Percentiles rank a stretch among this genome's conserved stretches.
Evolutionary conservation across 2,888 invertebrate species (phyloP).

Genomic region (Neoascia interrupta): DNA sequence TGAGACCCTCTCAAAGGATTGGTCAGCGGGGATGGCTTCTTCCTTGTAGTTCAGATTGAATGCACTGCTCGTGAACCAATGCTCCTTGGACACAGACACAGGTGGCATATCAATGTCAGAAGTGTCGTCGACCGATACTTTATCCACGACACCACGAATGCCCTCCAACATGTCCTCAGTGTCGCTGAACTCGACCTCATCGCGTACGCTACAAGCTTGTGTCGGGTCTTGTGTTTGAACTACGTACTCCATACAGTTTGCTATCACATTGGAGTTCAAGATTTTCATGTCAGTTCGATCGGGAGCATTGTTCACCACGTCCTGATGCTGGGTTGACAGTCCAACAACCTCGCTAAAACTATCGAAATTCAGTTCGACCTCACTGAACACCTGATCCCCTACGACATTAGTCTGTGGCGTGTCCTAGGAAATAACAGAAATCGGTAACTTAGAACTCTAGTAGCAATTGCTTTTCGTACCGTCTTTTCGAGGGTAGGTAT

Average conservation of each 20-base stretch:
- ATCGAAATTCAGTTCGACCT: conserved; percentile 77
- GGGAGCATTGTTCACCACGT: conserved; percentile 54
- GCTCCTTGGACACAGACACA: conserved; percentile 45
- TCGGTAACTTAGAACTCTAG: not conserved
- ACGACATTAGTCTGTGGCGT: conserved; percentile 3
- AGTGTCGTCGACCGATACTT: conserved; percentile 79
- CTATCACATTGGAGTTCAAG: conserved; percentile 45
- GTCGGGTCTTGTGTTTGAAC: conserved; percentile 33
- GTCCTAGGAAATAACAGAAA: conserved; percentile 18
- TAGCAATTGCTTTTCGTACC: conserved; percentile 13
- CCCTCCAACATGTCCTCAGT: conserved; percentile 93
- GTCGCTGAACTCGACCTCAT: conserved; percentile 88
- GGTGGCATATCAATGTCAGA: conserved; percentile 77
- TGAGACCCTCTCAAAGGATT: conserved; percentile 16
- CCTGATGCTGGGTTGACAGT: conserved; percentile 38
- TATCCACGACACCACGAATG: conserved; percentile 88
- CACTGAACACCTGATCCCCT: conserved; percentile 74
- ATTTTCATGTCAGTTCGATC: conserved; percentile 67
- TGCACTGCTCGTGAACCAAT: conserved; percentile 64
- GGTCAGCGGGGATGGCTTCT: conserved; percentile 23
- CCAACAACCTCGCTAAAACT: conserved; percentile 71
- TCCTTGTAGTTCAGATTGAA: conserved; percentile 57
- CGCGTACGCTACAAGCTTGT: conserved; percentile 58
- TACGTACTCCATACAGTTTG: conserved; percentile 55
- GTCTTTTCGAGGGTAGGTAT: conserved; percentile 28